Evolutionary conservation across 2,888 invertebrate species (phyloP), one percentile per base, ranked within the genome.

Genomic region (Camponotus fellah): DNA sequence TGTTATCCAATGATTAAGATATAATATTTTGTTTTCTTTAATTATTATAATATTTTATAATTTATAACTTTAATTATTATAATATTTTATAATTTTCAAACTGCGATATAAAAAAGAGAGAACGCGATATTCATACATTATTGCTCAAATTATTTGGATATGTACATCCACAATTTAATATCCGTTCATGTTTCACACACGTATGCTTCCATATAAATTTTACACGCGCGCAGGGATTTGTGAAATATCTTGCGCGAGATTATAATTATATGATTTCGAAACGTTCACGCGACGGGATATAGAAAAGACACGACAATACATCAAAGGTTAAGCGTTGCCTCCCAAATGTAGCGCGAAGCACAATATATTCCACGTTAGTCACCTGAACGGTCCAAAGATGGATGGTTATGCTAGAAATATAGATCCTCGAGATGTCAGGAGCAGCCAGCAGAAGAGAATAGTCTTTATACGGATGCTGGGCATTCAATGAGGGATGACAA

Each of bases 401-500:
- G 75, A 89, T 84, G 84, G 81, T n/a, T 71, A 37, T 14, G 43
- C 76, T 34, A 64, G 58, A 85, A 82, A 84, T 83, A 85, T 58
- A 75, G 86, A 84, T 85, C 77, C 82, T 72, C 64, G 85, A 81
- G 82, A 84, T 68, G 88, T 84, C 85, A 79, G 62, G 40, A 49
- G 74, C 86, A 87, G 72, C 65, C 75, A 56, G 72, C 64, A 82
- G 85, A 85, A 88, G 83, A 75, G 74, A 85, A 86, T 84, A 85
- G 86, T 88, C 86, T 89, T 85, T 76, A 82, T 72, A 84, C 72
- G 84, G 83, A 88, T 86, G 84, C 85, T 83, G 84, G 76, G 72
- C 84, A 85, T 84, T 89, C 89, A 82, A 88, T 82, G 88, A 88
- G 60, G 85, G 76, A 83, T 83, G 84, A 80, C 81, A 77, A 87